Base-by-base conservation (phyloP, 2,888 invertebrate genomes). In the Mimumesa dahlbomi region DNA sequence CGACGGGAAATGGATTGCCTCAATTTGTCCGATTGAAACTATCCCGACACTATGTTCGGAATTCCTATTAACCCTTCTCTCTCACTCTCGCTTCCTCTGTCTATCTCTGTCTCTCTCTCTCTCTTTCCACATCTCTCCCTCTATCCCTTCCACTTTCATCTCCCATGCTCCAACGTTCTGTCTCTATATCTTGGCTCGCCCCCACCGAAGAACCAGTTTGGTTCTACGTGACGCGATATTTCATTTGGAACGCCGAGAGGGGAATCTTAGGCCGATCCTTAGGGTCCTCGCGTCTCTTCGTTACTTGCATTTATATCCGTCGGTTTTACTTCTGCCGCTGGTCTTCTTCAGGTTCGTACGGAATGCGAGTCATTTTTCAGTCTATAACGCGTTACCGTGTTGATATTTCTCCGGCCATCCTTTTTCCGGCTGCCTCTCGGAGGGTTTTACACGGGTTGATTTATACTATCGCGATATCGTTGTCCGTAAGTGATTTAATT, bases 21-120 rank as follows among this genome's bases (percentile, higher is more conserved):
- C 86, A 83, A 85, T 86, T 86, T 84, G 85, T 84, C 80, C 79
- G 82, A 81, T 83, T 81, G 82, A 84, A 86, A 86, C 85, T 85
- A 85, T 85, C 83, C 77, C 79, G 80, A 80, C 83, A 84, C 85
- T 81, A 83, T 84, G 86, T 76, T 79, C 75, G 82, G 83, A 84
- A 86, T 86, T 84, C 81, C 82, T 83, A 83, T 84, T 85, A 85
- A 84, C 83, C 69, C 79, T 43, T 65, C 56, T 73, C 77, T 68
- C 42, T 58, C 42, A 64, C 49, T 42, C 42, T 52, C 9, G 29
- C 50, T 54, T 7, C 58, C 70, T 50, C 54, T 29, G 69, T 19
- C 49, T 21, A 38, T 58, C 48, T 66, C 49, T 38, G 38, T 56
- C n/a, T 61, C 69, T 50, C 59, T 57, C 18, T 56, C 54, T 42